A percentile compares a stretch with the other conserved stretches of the same genome.
Evolutionary conservation across 2,797 vertebrate genomes (phyloP).

Genomic region (Halcyon leucocephala): DNA sequence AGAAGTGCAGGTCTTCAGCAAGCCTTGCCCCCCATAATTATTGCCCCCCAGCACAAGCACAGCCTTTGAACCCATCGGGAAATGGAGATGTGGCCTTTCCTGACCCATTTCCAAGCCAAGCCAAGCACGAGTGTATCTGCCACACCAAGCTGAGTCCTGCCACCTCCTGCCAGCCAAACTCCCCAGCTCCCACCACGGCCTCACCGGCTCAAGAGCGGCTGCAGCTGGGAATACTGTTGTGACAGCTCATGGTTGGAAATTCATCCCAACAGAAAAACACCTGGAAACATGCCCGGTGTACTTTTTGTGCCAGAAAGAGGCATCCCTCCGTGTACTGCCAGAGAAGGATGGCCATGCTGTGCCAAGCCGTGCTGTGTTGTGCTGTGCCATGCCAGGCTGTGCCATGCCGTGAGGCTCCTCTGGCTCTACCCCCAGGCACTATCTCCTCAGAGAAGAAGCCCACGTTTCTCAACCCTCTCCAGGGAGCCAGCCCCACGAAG

Average conservation of each 20-base stretch:
- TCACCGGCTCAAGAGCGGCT: neutral
- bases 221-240: neutral
- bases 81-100: neutral
- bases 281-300: neutral
- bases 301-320: neutral
- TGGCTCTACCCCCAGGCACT: no score
- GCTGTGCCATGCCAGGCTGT: no score
- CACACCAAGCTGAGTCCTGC: rapidly evolving
- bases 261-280: no score
- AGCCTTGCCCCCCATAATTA: rapidly evolving
- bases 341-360: neutral
- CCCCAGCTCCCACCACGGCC: rapidly evolving
- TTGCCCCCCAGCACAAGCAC: neutral
- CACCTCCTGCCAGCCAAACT: neutral
- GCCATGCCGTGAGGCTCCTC: no score
- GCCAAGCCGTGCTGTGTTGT: no score
- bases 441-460: neutral
- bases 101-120: neutral
- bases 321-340: rapidly evolving
- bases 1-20: neutral
- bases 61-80: rapidly evolving
- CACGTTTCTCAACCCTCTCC: neutral
- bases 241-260: neutral
- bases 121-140: neutral
- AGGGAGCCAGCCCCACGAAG: neutral